Evolutionary conservation across 2,888 invertebrate species (phyloP).

Genomic region (Plusia festucae): DNA sequence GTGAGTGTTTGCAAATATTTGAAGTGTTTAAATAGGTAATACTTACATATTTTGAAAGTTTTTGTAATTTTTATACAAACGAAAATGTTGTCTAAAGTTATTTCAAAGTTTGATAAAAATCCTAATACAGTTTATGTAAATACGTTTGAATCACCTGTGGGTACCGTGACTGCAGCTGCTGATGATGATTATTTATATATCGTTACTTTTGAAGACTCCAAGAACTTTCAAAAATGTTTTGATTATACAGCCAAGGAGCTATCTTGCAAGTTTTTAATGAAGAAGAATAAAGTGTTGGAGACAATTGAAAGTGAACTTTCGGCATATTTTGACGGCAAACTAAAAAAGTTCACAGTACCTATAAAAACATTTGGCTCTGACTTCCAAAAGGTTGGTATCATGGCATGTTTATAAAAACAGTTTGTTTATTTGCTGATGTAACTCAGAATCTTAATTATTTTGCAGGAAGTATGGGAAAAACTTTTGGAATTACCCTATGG

Average conservation of each 20-base stretch:
- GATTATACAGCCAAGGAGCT: slow-evolving; percentile 64
- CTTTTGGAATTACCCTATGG: slow-evolving; percentile 78
- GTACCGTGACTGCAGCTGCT: slow-evolving; percentile 73
- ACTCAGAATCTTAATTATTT: background rate
- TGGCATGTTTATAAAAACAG: background rate
- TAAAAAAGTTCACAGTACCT: slow-evolving; percentile 76
- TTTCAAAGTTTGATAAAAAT: slow-evolving; percentile 33
- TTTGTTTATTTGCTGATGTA: background rate
- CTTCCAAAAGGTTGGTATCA: slow-evolving; percentile 78
- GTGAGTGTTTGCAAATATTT: no score
- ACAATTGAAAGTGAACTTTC: slow-evolving; percentile 69
- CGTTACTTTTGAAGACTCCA: slow-evolving; percentile 76
- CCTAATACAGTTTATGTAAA: slow-evolving; percentile 53
- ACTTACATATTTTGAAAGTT: no score
- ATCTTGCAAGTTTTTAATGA: slow-evolving; percentile 66
- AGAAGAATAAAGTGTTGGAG: slow-evolving; percentile 68
- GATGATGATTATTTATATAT: slow-evolving; percentile 76
- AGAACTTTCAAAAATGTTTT: slow-evolving; percentile 73
- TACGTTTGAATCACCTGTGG: slow-evolving; percentile 72
- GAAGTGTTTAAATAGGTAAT: no score
- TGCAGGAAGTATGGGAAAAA: slow-evolving; percentile 80
- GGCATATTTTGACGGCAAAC: slow-evolving; percentile 73
- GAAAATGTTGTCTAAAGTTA: slow-evolving; percentile 22
- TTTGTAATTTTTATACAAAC: no score
- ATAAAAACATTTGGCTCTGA: slow-evolving; percentile 79